These are phyloP conservation scores for Trididemnum clinides DNA, from an alignment of 23 tunicate species.

Conservation along the genomic window DNA sequence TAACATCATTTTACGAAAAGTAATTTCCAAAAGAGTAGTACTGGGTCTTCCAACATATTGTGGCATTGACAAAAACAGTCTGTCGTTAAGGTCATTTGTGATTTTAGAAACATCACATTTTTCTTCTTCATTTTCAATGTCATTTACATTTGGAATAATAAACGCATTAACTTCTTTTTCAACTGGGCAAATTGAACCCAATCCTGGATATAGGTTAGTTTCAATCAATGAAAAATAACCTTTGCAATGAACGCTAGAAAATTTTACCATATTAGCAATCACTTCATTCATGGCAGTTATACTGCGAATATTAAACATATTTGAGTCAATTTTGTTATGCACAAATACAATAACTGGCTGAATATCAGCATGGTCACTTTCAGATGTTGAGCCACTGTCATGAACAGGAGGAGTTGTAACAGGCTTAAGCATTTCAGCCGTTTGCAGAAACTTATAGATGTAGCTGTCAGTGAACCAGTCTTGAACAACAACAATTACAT, in stretches of 20 bases:
- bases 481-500: constrained; percentile 91
- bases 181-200: constrained; percentile 12
- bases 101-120: constrained; percentile 57
- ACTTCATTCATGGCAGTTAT: constrained; percentile 69
- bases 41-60: constrained; percentile 58
- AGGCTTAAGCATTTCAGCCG: constrained; percentile 93
- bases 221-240: constrained; percentile 58
- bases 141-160: constrained; percentile 53
- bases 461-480: constrained; percentile 89
- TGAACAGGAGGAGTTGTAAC: constrained; percentile 60
- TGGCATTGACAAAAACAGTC: constrained; percentile 50
- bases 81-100: constrained; percentile 53
- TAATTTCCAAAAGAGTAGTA: constrained; percentile 20
- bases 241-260: constrained; percentile 58
- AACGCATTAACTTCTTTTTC: constrained; percentile 67
- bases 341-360: constrained; percentile 84
- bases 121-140: constrained; percentile 42
- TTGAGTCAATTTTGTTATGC: constrained; percentile 77
- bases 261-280: constrained; percentile 43
- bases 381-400: constrained; percentile 37
- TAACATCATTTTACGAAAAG: constrained; percentile 81
- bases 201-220: constrained; percentile 65
- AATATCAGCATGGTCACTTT: constrained; percentile 48
- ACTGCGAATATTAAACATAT: constrained; percentile 47
- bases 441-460: constrained; percentile 66